phyloP scores from a whole-genome alignment of 2,888 invertebrate genomes.

The Synergus itoensis region DNA sequence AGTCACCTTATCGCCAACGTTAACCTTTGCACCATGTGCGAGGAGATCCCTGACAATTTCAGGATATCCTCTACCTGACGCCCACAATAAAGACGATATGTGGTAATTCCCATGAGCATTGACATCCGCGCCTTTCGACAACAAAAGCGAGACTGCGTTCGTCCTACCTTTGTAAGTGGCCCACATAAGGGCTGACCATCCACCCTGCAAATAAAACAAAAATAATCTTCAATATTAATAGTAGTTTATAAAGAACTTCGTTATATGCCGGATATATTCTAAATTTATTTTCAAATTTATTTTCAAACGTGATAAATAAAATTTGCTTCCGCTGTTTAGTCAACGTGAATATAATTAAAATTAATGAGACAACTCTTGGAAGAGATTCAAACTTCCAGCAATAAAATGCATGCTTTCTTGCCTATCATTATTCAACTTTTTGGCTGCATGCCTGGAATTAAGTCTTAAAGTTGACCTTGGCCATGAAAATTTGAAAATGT shows the following conservation, averaged over 20 bases:
- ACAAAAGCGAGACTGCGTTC: conserved; percentile 86
- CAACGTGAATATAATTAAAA: not conserved
- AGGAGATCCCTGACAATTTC: conserved; percentile 92
- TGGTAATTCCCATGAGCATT: conserved; percentile 98
- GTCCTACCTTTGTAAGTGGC: conserved; percentile 95
- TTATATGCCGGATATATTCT: not conserved
- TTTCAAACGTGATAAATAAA: conserved; percentile 7
- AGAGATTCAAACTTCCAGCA: not conserved
- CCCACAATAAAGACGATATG: conserved; percentile 95
- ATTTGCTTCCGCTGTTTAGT: not conserved
- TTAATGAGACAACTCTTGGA: conserved; percentile 17
- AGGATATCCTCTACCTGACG: conserved; percentile 93
- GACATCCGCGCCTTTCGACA: conserved; percentile 94
- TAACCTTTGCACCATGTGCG: conserved; percentile 93
- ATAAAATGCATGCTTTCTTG: not conserved
- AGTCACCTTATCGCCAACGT: conserved; percentile 92
- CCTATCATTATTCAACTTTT: not conserved
- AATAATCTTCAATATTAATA: not conserved
- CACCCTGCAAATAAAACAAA: conserved; percentile 84
- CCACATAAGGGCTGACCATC: conserved; percentile 99
- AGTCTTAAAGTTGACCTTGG: not conserved
- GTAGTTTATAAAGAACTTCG: conserved; percentile 31
- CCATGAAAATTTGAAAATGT: not conserved
- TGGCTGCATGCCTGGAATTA: conserved; percentile 20
- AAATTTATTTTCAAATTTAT: not conserved